phyloP scores from a whole-genome alignment of 2,888 invertebrate species.

The Epinotia demarniana region DNA sequence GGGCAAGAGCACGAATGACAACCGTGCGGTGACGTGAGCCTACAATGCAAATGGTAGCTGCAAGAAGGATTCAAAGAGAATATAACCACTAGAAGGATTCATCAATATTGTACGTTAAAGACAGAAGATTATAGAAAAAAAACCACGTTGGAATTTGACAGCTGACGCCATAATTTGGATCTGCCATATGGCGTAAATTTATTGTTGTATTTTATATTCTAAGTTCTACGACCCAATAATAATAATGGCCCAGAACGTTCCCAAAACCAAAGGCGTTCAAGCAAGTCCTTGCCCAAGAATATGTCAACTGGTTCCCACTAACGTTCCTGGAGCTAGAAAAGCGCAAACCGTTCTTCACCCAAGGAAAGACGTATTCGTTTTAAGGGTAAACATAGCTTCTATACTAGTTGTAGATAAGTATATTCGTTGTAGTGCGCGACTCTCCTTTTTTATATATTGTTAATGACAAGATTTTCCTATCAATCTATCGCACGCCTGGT shows the following conservation, averaged over 20 bases:
- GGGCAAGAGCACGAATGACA: conserved; percentile 1
- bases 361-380: conserved; percentile 85
- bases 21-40: no score
- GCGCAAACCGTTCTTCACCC: conserved; percentile 82
- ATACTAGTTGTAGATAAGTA: no score
- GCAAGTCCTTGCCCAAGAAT: conserved; percentile 63
- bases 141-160: not conserved
- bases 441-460: no score
- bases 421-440: no score
- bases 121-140: not conserved
- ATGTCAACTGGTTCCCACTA: conserved; percentile 66
- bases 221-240: not conserved
- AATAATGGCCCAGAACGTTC: conserved; percentile 19
- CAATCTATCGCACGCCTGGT: no score
- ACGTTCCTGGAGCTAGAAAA: conserved; percentile 64
- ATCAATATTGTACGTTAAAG: not conserved
- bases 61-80: not conserved
- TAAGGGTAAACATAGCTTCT: conserved; percentile 70
- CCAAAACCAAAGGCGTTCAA: conserved; percentile 55
- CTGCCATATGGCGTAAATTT: conserved; percentile 17
- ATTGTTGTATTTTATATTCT: not conserved
- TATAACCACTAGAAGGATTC: not conserved
- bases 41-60: not conserved
- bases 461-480: no score
- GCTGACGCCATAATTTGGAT: not conserved